Base-by-base conservation (phyloP, 2,888 invertebrate genomes). In the Baronia brevicornis region DNA sequence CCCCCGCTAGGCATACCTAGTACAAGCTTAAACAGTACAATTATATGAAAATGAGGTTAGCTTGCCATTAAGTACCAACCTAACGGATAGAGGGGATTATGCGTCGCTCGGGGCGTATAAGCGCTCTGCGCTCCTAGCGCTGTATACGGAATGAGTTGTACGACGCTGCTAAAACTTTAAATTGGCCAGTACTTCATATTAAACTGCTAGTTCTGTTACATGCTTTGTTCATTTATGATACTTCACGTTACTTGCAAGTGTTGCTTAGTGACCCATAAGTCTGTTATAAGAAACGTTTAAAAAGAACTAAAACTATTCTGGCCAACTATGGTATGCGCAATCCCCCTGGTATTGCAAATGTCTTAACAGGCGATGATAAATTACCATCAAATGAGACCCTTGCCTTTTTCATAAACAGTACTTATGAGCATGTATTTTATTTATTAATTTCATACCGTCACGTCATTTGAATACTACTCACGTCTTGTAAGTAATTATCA, bases 151-250 rank as follows among this genome's bases (percentile, higher is more conserved):
- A 28, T 33, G 36, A 33, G 35, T 41, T 38, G 39, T 37, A 42
- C 38, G 34, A 19, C 41, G 37, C 41, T 38, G 39, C 44, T 51
- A 48, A 48, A 57, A 57, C 54, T 54, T 54, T 54, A 54, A 54
- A 53, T 54, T 50, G 48, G 51, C 48, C 42, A 46, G 54, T 54
- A 50, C 39, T 44, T 47, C 35, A 38, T 23, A 24, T 15, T 30
- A 25, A 11, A 33, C 34, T 31, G 31, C 36, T 31, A 31, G 28
- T 33, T 35, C 8, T 18, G 29, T 27, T 31, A 23, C 19, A 31
- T 27, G 17, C 36, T 36, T 13, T 23, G 23, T 23, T 36, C 23
- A 31, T 31, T 31, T 31, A 31, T 5, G 22, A 22, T 19, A 14
- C 31, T 31, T 23, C 27, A 27, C 19, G 13, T 27, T 31, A 10